Evolutionary conservation across 2,113 vertebrate species (phyloP), one percentile per base, ranked within the genome.

Genomic region (Pitta sordida): DNA sequence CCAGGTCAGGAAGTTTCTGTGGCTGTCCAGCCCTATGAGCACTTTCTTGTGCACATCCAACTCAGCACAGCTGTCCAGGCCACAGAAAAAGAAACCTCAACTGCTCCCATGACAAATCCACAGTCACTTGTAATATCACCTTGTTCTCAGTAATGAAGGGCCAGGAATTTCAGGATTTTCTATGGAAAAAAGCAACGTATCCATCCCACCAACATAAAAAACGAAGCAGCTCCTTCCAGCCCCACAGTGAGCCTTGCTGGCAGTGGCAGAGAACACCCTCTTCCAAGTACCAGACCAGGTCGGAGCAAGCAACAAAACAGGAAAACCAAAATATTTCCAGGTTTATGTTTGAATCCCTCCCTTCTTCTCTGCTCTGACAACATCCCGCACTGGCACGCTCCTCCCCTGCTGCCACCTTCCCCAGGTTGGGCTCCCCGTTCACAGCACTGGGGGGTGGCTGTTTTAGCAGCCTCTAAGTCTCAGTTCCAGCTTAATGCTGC

Each of bases 381-480:
- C 41, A 46, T 86, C 91, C 52, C 15, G 44, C 71, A 76, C 88
- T 58, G 92, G 41, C 76, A 6, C 1, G 14, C 34, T 74, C 76
- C 64, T 63, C 60, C 27, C 41, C 46, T 27, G 34, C 51, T 5
- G 15, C 65, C 59, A 71, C 79, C 21, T 90, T 75, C 46, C 53
- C 34, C 6, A 8, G 26, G 62, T 71, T 67, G 62, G 3, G 55
- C 8, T 81, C 68, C 70, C 49, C 14, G 3, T 56, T 95, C 95
- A 32, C 92, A 91, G 92, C 53, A 14, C 3, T 56, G 6, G 7
- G 30, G 91, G 90, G 95, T 85, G 94, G 95, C 74, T 96, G 84
- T 94, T 97, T 93, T 75, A 92, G 92, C 73, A 91, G 73, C 83
- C 69, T 60, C 80, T 83, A 78, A 92, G 77, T 94, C 92, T 97